phyloP scores from a whole-genome alignment of 35 echinoderm and acorn worm genomes.

The Heliocidaris erythrogramma region DNA sequence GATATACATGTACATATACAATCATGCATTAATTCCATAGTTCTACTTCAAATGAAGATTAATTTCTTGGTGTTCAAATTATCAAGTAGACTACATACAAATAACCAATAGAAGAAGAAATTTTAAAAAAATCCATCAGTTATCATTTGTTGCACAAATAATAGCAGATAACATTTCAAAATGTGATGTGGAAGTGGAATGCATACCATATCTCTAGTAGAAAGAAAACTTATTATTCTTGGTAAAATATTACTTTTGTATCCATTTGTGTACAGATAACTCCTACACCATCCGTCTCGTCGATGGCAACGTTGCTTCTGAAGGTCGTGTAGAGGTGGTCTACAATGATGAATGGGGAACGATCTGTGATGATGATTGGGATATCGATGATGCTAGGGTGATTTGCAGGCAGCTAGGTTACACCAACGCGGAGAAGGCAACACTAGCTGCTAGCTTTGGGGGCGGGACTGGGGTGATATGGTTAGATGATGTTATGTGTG shows the following conservation, averaged over 20 bases:
- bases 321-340: constrained; percentile 29
- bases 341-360: constrained; percentile 42
- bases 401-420: constrained; percentile 51
- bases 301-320: not conserved
- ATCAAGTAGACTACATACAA: no score
- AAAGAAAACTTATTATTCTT: no score
- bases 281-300: constrained; percentile 20
- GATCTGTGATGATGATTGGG: constrained; percentile 51
- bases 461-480: constrained; percentile 27
- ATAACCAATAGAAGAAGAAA: no score
- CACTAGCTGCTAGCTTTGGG: not conserved
- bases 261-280: not conserved
- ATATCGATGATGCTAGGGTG: constrained; percentile 38
- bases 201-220: no score
- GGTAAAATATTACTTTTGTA: not conserved
- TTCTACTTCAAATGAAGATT: no score
- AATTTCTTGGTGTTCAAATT: no score
- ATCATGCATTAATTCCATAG: no score
- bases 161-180: no score
- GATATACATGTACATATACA: no score
- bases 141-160: no score
- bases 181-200: no score
- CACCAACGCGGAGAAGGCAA: not conserved
- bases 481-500: constrained; percentile 49
- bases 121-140: no score